Conservation (phyloP, 2,888 invertebrate species). For the Nymphalis urticae region DNA sequence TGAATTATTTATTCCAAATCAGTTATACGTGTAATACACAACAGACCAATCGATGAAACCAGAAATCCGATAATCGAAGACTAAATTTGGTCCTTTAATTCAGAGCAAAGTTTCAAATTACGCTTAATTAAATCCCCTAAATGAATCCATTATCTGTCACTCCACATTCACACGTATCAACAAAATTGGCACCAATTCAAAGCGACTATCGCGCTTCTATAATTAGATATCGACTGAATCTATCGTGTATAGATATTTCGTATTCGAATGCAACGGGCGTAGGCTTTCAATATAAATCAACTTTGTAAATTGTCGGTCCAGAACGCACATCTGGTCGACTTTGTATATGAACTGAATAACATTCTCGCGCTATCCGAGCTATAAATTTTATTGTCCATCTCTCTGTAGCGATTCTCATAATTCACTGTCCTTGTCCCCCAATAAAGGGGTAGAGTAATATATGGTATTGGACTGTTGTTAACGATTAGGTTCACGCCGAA, state of each 20-base stretch:
- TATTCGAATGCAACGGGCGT: background rate
- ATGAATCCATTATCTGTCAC: slow-evolving; percentile 21
- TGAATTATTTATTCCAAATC: background rate
- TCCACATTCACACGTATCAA: slow-evolving; percentile 7
- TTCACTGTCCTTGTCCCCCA: slow-evolving; percentile 35
- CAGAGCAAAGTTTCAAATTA: slow-evolving; percentile 14
- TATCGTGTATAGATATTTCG: background rate
- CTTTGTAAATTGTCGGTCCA: slow-evolving; percentile 19
- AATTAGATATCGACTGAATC: slow-evolving; percentile 18
- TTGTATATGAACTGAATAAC: slow-evolving; percentile 27
- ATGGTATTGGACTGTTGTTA: slow-evolving; percentile 9
- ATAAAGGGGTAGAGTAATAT: slow-evolving; percentile 23
- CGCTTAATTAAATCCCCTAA: slow-evolving; percentile 20
- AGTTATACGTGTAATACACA: background rate
- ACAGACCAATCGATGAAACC: background rate
- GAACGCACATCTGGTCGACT: slow-evolving; percentile 24
- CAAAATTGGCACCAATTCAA: slow-evolving; percentile 21
- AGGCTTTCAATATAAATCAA: slow-evolving; percentile 9
- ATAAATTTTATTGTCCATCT: slow-evolving; percentile 38
- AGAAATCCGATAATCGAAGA: slow-evolving; percentile 12
- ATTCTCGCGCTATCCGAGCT: slow-evolving; percentile 27
- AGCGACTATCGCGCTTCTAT: slow-evolving; percentile 14
- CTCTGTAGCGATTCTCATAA: slow-evolving; percentile 37
- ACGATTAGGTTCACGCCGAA: slow-evolving; percentile 15
- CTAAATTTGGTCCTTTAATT: slow-evolving; percentile 23